Evolutionary conservation across 2,888 invertebrate genomes (phyloP), one percentile per base, ranked within the genome.

Genomic region (Sialis fuliginosa): DNA sequence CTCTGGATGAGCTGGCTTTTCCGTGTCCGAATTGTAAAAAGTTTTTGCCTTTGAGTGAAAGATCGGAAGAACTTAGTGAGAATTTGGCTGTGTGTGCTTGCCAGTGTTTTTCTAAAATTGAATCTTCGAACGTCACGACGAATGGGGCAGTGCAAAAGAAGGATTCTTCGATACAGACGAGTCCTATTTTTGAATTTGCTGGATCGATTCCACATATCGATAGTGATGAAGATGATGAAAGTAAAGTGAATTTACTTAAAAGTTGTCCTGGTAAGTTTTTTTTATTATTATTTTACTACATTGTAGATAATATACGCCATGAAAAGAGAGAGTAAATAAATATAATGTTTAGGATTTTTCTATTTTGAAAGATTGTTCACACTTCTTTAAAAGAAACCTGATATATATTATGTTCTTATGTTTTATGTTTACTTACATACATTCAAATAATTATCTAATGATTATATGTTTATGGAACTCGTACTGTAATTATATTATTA

Each of bases 181-280:
- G 67, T 60, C 67, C 74, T 51, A 72, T 75, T 62, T 79, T 78
- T 61, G 79, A 78, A 60, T 66, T 77, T 55, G 79, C 75, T 46
- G 75, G 75, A 33, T 70, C 74, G 41, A 79, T 80, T 63, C 80
- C 80, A 50, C 80, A 80, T 62, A 80, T 80, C 55, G 80, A 81
- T 63, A 79, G 79, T 60, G 80, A 80, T 57, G 79, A 79, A 55
- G 80, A 80, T 59, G 74, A 73, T 54, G 72, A 65, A 51, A 61
- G 32, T 7, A 37, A 10, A 6, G 39, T 34, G 31, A 33, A 39
- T 10, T n/a, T 9, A 13, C 12, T 30, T 12, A 9, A 35, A 42
- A 22, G 6, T 42, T 42, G n/a, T 42, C 30, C 42, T 22, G 9
- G 42, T 12, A 13, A 13, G 8, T 42, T 31, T n/a, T 13, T 22